phyloP scores from a whole-genome alignment of 2,797 vertebrate species.

The Nannoperca obscura region DNA sequence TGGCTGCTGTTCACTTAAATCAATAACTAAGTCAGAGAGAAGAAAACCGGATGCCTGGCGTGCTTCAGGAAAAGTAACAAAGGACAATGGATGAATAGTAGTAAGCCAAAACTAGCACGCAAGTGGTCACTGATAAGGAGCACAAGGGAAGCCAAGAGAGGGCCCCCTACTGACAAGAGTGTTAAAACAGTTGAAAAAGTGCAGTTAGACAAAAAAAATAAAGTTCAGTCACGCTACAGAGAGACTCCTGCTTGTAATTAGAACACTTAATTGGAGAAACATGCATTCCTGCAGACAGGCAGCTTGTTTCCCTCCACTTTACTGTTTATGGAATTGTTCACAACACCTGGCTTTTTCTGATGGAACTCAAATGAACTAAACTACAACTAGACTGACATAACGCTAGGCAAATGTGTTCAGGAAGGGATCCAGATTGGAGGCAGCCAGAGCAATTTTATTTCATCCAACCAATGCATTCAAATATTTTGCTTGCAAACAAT shows the following conservation, averaged over 20 bases:
- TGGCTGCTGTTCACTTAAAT: slow-evolving; percentile 33
- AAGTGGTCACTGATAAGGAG: slow-evolving; percentile 43
- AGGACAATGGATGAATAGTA: slow-evolving; percentile 36
- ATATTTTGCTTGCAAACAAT: slow-evolving; percentile 50
- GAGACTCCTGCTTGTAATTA: slow-evolving; percentile 26
- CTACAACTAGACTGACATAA: slow-evolving; percentile 11
- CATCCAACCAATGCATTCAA: slow-evolving; percentile 31
- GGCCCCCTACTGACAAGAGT: neutral
- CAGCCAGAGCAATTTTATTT: slow-evolving; percentile 12
- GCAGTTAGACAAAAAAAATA: neutral
- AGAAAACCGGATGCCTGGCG: slow-evolving; percentile 59
- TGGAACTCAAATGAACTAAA: slow-evolving; percentile 11
- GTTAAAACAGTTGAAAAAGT: slow-evolving; percentile 1
- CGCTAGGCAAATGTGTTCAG: slow-evolving; percentile 26
- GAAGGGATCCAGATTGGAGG: slow-evolving; percentile 12
- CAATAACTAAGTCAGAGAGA: slow-evolving; percentile 30
- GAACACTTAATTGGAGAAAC: slow-evolving; percentile 20
- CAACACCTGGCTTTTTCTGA: neutral
- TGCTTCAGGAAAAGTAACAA: slow-evolving; percentile 39
- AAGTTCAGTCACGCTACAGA: too few relatives aligned
- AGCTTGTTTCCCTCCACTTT: slow-evolving; percentile 29
- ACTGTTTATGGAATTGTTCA: slow-evolving; percentile 3
- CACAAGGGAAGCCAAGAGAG: slow-evolving; percentile 16
- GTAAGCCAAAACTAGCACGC: neutral
- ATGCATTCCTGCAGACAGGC: slow-evolving; percentile 28